These are phyloP conservation scores for Myotis myotis DNA, from an alignment of 2,797 vertebrate species.

Conservation along the genomic window DNA sequence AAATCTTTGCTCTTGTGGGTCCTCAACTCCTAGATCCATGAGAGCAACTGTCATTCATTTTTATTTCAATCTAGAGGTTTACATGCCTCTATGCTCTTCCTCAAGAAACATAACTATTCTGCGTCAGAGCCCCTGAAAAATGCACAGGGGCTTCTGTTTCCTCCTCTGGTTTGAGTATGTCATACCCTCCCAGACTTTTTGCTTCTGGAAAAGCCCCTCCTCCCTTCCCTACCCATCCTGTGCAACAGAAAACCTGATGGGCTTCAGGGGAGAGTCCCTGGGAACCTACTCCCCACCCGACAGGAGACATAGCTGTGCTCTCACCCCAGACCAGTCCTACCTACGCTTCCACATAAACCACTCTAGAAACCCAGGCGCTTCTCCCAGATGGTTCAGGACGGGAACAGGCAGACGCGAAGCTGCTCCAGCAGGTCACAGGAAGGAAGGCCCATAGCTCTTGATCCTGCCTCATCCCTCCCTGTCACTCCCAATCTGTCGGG, in stretches of 20 bases:
- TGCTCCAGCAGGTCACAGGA: conserved; percentile 68
- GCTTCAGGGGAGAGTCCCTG: background rate
- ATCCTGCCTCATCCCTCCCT: conserved; percentile 63
- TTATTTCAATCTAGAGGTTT: conserved; percentile 44
- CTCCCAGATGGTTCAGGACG: conserved; percentile 49
- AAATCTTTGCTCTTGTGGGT: background rate
- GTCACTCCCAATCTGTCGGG: conserved; percentile 82
- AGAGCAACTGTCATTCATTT: conserved; percentile 46
- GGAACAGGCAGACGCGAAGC: conserved; percentile 54
- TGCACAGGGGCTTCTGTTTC: conserved; percentile 25
- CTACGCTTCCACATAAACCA: conserved; percentile 40
- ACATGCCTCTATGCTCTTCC: background rate
- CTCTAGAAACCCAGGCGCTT: conserved; percentile 40
- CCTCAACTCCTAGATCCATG: conserved; percentile 24
- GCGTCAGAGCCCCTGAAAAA: conserved; percentile 43
- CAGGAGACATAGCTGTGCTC: conserved; percentile 35
- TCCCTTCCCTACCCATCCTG: conserved; percentile 41
- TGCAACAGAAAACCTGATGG: conserved; percentile 50
- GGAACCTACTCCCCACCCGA: background rate
- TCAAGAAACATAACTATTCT: conserved; percentile 38
- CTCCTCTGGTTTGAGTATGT: conserved; percentile 39
- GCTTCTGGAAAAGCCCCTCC: conserved; percentile 61
- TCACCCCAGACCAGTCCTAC: conserved; percentile 44
- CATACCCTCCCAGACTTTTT: conserved; percentile 24
- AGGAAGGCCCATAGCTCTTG: conserved; percentile 58